phyloP scores from a whole-genome alignment of 2,113 vertebrate species.

The Tragelaphus scriptus region DNA sequence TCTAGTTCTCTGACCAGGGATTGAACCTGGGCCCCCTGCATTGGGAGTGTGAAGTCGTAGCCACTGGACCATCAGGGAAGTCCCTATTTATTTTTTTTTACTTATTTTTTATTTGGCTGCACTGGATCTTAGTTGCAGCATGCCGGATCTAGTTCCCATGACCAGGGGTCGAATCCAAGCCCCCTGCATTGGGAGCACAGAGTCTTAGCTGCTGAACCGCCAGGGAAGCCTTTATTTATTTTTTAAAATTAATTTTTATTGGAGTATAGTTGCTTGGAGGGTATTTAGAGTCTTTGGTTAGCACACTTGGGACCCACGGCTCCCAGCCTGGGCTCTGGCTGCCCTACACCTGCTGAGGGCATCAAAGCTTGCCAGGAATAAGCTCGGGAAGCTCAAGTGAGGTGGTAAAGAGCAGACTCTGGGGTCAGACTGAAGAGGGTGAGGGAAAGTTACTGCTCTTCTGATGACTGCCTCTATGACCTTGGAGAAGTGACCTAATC shows the following conservation, averaged over 20 bases:
- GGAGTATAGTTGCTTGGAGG: not conserved
- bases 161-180: not conserved
- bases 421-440: not conserved
- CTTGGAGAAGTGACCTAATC: not conserved
- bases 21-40: not conserved
- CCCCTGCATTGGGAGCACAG: not conserved
- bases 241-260: not conserved
- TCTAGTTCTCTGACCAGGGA: not conserved
- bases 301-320: not conserved
- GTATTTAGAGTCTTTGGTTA: not conserved
- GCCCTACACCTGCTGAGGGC: not conserved
- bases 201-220: not conserved
- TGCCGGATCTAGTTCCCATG: not conserved
- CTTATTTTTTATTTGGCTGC: not conserved
- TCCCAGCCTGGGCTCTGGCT: not conserved
- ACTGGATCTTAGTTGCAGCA: not conserved
- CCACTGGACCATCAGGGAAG: not conserved
- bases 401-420: not conserved
- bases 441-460: not conserved
- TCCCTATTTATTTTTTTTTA: not conserved
- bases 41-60: not conserved
- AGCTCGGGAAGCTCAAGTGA: not conserved
- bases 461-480: not conserved
- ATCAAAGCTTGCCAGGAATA: not conserved
- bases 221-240: not conserved